Percentiles rank a stretch among this genome's conserved stretches.
These are phyloP conservation scores for Psittacula derbiana DNA, from an alignment of 2,797 vertebrate genomes.

Conservation along the genomic window DNA sequence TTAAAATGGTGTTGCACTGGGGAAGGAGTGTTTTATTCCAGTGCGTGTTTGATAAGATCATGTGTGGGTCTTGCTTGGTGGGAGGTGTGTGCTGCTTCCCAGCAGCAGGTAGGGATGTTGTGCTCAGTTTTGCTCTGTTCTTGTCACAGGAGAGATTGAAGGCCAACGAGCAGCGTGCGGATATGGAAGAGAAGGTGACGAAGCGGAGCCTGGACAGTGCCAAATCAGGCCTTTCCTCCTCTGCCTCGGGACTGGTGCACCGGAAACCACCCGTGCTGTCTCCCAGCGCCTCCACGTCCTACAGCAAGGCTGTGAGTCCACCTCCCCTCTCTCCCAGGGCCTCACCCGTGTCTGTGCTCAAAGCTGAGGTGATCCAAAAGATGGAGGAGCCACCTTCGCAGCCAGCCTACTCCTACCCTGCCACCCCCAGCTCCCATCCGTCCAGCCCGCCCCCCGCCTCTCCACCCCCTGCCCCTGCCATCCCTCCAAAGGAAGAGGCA, in stretches of 20 bases:
- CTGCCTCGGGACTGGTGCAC: constrained; percentile 78
- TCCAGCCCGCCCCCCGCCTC: constrained; percentile 82
- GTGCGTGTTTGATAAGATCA: neutral
- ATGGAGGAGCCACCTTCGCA: constrained; percentile 79
- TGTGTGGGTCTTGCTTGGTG: neutral
- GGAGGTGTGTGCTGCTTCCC: neutral
- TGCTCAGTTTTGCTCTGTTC: neutral
- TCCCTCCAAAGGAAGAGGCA: constrained; percentile 86
- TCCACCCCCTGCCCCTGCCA: constrained; percentile 75
- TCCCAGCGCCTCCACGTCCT: constrained; percentile 80
- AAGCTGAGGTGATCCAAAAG: constrained; percentile 88
- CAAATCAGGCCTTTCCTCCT: constrained; percentile 80
- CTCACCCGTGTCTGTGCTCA: constrained; percentile 84
- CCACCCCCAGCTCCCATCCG: constrained; percentile 81
- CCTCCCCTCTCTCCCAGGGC: constrained; percentile 79
- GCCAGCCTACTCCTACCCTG: constrained; percentile 80
- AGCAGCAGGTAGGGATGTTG: neutral
- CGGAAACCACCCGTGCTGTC: constrained; percentile 83
- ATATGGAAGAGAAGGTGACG: constrained; percentile 87
- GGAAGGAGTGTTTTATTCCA: neutral
- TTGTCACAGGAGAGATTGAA: constrained; percentile 89
- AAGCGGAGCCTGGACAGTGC: constrained; percentile 80
- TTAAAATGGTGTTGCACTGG: neutral
- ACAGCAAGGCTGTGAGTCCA: constrained; percentile 82
- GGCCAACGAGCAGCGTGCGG: constrained; percentile 85